A percentile compares a stretch with the other conserved stretches of the same genome.
Conservation (phyloP, 1,140 invertebrate genomes). For the Argopecten irradians region DNA sequence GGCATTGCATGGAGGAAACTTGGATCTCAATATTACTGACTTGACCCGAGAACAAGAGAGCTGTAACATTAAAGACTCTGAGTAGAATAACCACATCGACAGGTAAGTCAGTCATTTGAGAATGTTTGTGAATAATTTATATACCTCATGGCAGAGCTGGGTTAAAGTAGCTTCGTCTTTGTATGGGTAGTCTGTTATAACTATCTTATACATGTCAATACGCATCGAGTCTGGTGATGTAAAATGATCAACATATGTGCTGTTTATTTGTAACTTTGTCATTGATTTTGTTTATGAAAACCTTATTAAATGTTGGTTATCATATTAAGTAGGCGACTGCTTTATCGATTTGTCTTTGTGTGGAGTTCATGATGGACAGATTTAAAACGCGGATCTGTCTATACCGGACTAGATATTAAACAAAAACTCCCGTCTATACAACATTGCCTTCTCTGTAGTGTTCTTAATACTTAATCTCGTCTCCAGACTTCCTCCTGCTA, state of each 20-base stretch:
- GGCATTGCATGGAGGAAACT: not conserved
- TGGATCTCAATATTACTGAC: not conserved
- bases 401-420: not conserved
- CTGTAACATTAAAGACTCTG: not conserved
- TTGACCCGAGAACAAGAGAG: not conserved
- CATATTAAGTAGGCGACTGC: not conserved
- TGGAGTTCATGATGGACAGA: not conserved
- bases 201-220: too few species aligned
- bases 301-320: not conserved
- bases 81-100: not conserved
- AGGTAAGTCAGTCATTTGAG: not conserved
- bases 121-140: not conserved
- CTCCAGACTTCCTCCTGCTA: not conserved
- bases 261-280: not conserved
- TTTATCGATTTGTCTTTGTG: not conserved
- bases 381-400: not conserved
- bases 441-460: too few species aligned
- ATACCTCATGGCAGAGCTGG: not conserved
- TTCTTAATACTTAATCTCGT: not conserved
- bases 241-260: not conserved
- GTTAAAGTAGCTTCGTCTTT: not conserved
- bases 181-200: not conserved
- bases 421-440: not conserved
- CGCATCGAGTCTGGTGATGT: too few species aligned
- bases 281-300: not conserved